Base-by-base conservation (phyloP, 2,113 vertebrate species). In the Notechis scutatus region DNA sequence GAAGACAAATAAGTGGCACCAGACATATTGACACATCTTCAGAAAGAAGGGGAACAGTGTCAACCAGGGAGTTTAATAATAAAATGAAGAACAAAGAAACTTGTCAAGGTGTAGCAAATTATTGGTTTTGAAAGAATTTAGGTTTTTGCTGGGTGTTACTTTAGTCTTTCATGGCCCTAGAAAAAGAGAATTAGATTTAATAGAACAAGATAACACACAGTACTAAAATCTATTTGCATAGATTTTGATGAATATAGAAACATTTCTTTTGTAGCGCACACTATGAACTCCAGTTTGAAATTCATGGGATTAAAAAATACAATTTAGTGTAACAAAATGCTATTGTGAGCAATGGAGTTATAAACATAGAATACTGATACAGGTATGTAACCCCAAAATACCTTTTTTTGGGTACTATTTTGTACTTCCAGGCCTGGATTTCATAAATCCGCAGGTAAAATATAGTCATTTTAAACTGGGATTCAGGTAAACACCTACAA, bases 1-100 rank as follows among this genome's bases (percentile, higher is more conserved):
- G 34, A 94, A 96, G 89, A 94, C 90, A 95, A 94, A 85, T n/a
- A 92, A 94, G 90, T 95, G 95, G 88, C 57, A 92, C 45, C 89
- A 93, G 90, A 57, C 85, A 95, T 34, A 1, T 3, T 0, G 0
- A 94, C 64, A 95, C 47, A 56, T 39, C 94, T 55, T 50, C 90
- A 91, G 57, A 45, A 91, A 92, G 88, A 93, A 59, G 50, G 24
- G 92, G 39, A 85, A 0, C 87, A 64, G 11, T 42, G 45, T 29
- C 92, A 85, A 52, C 56, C 29, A 23, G 59, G 23, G 88, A 93
- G 74, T 18, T n/a, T 93, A 92, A 24, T 69, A n/a, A 56, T 0
- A 0, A 11, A 89, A 57, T 85, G 93, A 3, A 26, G 11, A 91
- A 26, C 91, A 64, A 61, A n/a, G 24, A 0, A 50, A 26, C 7